These are phyloP conservation scores for Nemapogon koenigi DNA, from an alignment of 2,888 invertebrate species.

Conservation along the genomic window DNA sequence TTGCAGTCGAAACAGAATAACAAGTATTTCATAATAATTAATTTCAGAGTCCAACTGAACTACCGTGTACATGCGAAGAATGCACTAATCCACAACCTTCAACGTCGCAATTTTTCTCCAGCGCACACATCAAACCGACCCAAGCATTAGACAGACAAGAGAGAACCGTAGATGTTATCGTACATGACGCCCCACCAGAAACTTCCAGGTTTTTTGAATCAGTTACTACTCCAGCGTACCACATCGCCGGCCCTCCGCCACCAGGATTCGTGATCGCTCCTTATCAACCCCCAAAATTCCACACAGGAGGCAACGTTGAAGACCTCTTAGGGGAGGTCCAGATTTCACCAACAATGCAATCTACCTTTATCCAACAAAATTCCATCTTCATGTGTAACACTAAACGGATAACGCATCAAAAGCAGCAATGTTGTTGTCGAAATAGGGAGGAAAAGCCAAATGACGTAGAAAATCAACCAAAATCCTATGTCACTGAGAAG, in stretches of 20 bases:
- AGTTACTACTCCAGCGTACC: slow-evolving; percentile 46
- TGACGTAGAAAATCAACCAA: slow-evolving; percentile 27
- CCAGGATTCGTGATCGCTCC: slow-evolving; percentile 51
- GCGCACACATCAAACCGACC: slow-evolving; percentile 22
- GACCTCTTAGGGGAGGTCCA: slow-evolving; percentile 73
- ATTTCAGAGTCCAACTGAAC: slow-evolving; percentile 51
- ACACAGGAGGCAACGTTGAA: slow-evolving; percentile 71
- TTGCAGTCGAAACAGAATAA: too few species aligned
- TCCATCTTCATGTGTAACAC: slow-evolving; percentile 60
- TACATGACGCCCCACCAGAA: slow-evolving; percentile 49
- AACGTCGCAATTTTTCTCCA: not conserved
- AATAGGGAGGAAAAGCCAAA: slow-evolving; percentile 22
- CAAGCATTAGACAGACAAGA: slow-evolving; percentile 36
- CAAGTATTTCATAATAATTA: not conserved
- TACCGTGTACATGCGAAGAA: slow-evolving; percentile 53
- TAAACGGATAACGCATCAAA: slow-evolving; percentile 41
- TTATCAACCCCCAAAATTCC: slow-evolving; percentile 46
- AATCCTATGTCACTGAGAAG: slow-evolving; percentile 55
- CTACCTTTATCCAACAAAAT: slow-evolving; percentile 54
- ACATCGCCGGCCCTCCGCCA: slow-evolving; percentile 33
- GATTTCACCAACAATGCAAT: slow-evolving; percentile 46
- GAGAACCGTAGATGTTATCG: slow-evolving; percentile 48
- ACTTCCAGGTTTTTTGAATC: slow-evolving; percentile 51
- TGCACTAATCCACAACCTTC: slow-evolving; percentile 21
- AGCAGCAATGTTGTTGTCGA: slow-evolving; percentile 34